Evolutionary conservation across 2,888 invertebrate species (phyloP).

Genomic region (Mantis religiosa): DNA sequence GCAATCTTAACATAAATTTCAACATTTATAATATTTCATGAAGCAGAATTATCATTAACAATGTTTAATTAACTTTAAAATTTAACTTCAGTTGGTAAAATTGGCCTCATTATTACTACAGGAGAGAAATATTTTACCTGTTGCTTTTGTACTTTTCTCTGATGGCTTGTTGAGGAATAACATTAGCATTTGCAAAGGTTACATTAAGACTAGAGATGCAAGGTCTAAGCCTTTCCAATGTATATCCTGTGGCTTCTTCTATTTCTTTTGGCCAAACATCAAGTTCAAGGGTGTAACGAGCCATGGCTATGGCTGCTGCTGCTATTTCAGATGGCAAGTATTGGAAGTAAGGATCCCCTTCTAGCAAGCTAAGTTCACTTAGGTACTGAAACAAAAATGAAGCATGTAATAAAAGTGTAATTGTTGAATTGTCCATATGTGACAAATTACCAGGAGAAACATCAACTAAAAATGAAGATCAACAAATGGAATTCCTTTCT

Average conservation of each 20-base stretch:
- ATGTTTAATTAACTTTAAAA: no score
- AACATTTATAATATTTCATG: no score
- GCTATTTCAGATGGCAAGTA: constrained; percentile 80
- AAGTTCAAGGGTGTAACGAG: constrained; percentile 64
- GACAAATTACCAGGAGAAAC: no score
- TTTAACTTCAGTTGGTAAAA: no score
- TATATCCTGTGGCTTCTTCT: constrained; percentile 64
- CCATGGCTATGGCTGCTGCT: constrained; percentile 73
- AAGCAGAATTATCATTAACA: no score
- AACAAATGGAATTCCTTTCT: no score
- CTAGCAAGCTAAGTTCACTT: constrained; percentile 77
- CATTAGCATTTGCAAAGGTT: constrained; percentile 64
- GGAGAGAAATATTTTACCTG: not conserved
- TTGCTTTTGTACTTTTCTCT: constrained; percentile 77
- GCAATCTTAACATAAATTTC: no score
- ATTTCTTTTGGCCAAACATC: constrained; percentile 66
- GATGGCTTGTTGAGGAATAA: constrained; percentile 75
- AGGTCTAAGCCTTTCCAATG: constrained; percentile 58
- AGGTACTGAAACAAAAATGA: constrained; percentile 61
- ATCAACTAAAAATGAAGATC: no score
- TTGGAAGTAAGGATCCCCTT: constrained; percentile 80
- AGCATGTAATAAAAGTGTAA: not conserved
- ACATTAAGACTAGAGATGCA: constrained; percentile 65
- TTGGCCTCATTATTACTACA: no score
- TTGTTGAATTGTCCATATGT: no score